Percentiles rank a stretch among this genome's conserved stretches.
phyloP scores from a whole-genome alignment of 2,888 invertebrate genomes.

The Sicus ferrugineus region DNA sequence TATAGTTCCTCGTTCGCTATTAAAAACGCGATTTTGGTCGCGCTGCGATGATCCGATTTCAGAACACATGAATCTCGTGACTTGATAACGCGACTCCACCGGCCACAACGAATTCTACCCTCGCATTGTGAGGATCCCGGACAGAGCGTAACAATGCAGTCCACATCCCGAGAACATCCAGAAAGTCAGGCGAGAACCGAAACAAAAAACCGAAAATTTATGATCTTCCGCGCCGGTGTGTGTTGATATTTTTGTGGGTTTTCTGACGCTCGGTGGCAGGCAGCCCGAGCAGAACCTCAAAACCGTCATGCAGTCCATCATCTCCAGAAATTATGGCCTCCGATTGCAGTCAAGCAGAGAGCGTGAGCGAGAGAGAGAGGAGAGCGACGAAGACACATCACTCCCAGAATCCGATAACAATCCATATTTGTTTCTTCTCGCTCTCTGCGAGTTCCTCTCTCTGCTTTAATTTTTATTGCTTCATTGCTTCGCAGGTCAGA shows the following conservation, averaged over 20 bases:
- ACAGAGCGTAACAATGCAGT: too few species aligned
- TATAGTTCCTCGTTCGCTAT: too few species aligned
- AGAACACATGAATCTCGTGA: too few species aligned
- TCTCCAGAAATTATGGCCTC: conserved; percentile 44
- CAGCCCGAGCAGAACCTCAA: conserved; percentile 42
- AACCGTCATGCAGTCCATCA: conserved; percentile 49
- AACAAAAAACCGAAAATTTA: conserved; percentile 20
- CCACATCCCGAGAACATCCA: too few species aligned
- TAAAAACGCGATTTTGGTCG: too few species aligned
- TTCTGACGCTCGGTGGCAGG: conserved; percentile 19
- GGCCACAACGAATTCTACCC: too few species aligned
- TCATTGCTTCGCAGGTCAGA: conserved; percentile 43
- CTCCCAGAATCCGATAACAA: conserved; percentile 32
- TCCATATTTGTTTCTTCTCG: conserved; percentile 33
- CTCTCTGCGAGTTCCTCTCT: conserved; percentile 45
- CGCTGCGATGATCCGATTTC: too few species aligned
- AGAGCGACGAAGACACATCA: not conserved
- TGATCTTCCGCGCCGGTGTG: conserved; percentile 11
- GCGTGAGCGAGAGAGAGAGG: not conserved
- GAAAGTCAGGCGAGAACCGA: too few species aligned
- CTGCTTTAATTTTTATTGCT: conserved; percentile 50
- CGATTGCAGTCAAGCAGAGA: not conserved
- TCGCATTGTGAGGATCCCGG: too few species aligned
- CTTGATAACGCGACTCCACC: too few species aligned
- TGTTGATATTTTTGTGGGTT: conserved; percentile 16